These are phyloP conservation scores for Linnaemya tessellans DNA, from an alignment of 2,888 invertebrate species.

Conservation along the genomic window DNA sequence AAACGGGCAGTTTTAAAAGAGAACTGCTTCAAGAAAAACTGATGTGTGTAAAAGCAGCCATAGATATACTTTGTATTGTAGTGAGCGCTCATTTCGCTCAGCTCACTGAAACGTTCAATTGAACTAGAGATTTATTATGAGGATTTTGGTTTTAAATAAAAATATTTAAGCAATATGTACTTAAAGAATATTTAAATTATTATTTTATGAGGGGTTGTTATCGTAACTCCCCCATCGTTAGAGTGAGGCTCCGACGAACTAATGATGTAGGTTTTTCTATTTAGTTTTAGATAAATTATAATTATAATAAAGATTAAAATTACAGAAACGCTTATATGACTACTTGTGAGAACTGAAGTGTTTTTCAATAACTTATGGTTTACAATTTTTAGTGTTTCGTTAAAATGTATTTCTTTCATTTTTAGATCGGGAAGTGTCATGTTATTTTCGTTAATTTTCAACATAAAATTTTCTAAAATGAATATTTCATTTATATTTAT, in stretches of 20 bases:
- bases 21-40: no score
- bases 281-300: neutral
- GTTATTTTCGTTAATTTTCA: neutral
- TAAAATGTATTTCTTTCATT: neutral
- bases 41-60: no score
- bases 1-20: no score
- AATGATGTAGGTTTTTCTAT: neutral
- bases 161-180: no score
- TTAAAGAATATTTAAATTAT: slow-evolving; percentile 86
- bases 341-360: neutral
- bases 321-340: neutral
- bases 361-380: neutral
- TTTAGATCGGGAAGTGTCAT: neutral
- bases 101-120: no score
- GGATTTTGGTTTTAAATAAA: no score
- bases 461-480: neutral
- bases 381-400: neutral
- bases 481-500: no score
- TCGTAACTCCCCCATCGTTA: neutral
- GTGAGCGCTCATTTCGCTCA: no score
- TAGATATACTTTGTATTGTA: no score
- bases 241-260: neutral
- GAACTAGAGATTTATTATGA: no score
- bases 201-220: neutral
- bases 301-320: neutral